Conservation (phyloP, 1,140 invertebrate species). For the Drosophila busckii region DNA sequence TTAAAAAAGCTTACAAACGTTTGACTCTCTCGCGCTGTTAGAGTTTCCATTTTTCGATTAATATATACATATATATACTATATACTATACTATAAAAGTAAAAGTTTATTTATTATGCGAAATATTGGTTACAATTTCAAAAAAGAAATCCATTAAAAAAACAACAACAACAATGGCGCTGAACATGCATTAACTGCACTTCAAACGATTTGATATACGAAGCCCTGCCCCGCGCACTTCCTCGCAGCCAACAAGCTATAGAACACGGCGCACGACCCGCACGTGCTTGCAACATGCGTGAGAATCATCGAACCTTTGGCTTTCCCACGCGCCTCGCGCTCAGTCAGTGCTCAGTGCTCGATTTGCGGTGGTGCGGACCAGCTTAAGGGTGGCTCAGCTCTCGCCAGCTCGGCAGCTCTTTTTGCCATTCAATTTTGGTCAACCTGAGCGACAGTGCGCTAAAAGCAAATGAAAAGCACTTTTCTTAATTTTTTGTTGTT, state of each 20-base stretch:
- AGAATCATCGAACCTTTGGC: slow-evolving; percentile 71
- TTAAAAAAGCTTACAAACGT: too few relatives aligned
- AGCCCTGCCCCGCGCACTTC: slow-evolving; percentile 6
- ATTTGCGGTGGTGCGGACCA: slow-evolving; percentile 27
- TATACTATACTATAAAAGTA: too few relatives aligned
- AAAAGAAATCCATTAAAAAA: slow-evolving; percentile 59
- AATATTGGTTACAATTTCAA: slow-evolving; percentile 55
- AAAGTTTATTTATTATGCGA: slow-evolving; percentile 39
- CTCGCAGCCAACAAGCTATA: background rate
- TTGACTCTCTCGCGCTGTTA: background rate
- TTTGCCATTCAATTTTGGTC: slow-evolving; percentile 19
- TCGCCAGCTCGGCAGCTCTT: slow-evolving; percentile 14
- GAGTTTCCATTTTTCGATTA: slow-evolving; percentile 13
- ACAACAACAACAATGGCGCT: slow-evolving; percentile 21
- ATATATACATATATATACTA: background rate
- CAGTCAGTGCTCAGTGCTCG: slow-evolving; percentile 15
- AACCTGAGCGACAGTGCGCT: slow-evolving; percentile 64
- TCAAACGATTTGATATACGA: slow-evolving; percentile 44
- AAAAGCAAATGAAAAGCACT: slow-evolving; percentile 61
- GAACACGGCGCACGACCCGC: slow-evolving; percentile 59
- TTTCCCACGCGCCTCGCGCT: slow-evolving; percentile 69
- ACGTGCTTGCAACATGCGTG: slow-evolving; percentile 76
- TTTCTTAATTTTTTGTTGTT: slow-evolving; percentile 53
- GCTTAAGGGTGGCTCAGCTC: slow-evolving; percentile 24
- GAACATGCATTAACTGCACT: slow-evolving; percentile 68